A percentile compares a stretch with the other conserved stretches of the same genome.
Conservation (phyloP, 2,797 vertebrate genomes). For the Vultur gryphus region DNA sequence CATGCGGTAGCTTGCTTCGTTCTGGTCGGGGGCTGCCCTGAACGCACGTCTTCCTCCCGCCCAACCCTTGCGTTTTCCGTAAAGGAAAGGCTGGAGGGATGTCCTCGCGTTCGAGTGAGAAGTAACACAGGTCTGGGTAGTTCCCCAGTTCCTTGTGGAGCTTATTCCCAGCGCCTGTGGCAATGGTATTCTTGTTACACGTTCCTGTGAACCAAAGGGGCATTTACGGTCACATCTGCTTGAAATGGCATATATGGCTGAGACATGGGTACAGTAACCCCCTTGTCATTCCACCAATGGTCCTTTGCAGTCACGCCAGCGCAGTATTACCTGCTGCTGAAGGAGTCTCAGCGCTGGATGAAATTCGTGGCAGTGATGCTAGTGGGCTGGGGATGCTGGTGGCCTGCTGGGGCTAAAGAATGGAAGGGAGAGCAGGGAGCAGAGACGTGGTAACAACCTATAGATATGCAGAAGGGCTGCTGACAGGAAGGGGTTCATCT, state of each 20-base stretch:
- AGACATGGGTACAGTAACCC: background rate
- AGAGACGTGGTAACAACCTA: background rate
- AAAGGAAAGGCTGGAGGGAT: background rate
- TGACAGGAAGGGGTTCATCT: background rate
- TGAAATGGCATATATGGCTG: fast-evolving
- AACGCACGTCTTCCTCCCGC: background rate
- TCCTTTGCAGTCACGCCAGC: background rate
- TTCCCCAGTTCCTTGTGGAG: background rate
- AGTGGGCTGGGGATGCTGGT: background rate
- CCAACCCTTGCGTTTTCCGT: fast-evolving
- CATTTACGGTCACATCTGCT: background rate
- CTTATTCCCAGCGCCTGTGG: background rate
- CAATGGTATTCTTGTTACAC: too few relatives aligned
- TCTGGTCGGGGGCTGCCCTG: background rate
- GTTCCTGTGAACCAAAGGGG: background rate
- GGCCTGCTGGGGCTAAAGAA: background rate
- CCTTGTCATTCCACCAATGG: background rate
- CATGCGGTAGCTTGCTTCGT: fast-evolving
- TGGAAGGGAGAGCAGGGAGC: background rate
- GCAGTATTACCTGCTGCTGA: background rate
- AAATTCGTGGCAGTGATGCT: background rate
- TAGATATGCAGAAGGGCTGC: background rate
- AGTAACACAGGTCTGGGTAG: background rate
- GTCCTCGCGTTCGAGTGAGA: background rate
- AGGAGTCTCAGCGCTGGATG: background rate